phyloP scores from a whole-genome alignment of 2,113 vertebrate species.

The Antennarius striatus region DNA sequence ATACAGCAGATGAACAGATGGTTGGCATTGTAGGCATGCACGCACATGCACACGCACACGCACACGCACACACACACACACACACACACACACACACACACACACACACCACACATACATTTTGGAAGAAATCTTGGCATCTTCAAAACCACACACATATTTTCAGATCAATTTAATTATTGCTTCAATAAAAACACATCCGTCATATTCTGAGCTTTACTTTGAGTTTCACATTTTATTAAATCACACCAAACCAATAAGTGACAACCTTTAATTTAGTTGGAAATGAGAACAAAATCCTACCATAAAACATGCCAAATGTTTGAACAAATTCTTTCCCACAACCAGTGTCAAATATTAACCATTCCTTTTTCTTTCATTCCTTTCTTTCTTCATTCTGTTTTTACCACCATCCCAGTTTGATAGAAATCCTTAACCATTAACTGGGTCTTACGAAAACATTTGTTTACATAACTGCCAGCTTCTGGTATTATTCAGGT shows the following conservation, averaged over 20 bases:
- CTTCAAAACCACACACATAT: constrained; percentile 20
- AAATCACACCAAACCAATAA: constrained; percentile 20
- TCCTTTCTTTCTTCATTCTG: background rate
- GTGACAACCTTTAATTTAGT: constrained; percentile 32
- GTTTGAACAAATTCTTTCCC: constrained; percentile 72
- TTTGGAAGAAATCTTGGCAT: background rate
- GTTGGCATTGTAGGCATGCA: constrained; percentile 9
- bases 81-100: background rate
- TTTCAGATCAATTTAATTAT: constrained; percentile 26
- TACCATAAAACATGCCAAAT: constrained; percentile 66
- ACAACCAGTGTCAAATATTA: constrained; percentile 75
- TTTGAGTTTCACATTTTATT: constrained; percentile 24
- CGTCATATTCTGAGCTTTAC: constrained; percentile 22
- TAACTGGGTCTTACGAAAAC: background rate
- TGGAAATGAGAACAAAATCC: constrained; percentile 55
- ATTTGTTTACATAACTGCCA: background rate
- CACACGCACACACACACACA: background rate
- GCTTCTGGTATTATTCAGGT: too few relatives aligned
- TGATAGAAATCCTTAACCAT: constrained; percentile 14
- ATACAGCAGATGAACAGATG: background rate
- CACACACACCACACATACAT: background rate
- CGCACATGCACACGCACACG: constrained; percentile 11
- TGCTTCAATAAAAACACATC: constrained; percentile 31
- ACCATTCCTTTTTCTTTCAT: constrained; percentile 22
- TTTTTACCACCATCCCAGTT: constrained; percentile 12